Percentiles rank a stretch among this genome's conserved stretches.
These are phyloP conservation scores for Nautilus pompilius DNA, from an alignment of 1,140 invertebrate species.

Conservation along the genomic window DNA sequence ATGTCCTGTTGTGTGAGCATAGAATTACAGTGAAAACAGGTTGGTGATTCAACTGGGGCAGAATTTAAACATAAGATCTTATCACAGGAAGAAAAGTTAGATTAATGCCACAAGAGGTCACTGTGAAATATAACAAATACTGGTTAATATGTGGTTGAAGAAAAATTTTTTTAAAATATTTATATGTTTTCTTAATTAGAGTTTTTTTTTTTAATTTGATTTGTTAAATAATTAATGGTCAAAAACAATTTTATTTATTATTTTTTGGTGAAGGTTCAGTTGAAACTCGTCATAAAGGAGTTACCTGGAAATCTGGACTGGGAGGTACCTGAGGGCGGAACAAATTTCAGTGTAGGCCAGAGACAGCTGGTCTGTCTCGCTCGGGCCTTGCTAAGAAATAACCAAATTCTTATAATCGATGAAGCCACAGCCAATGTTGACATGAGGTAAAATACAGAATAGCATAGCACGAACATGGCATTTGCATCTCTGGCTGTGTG, in stretches of 20 bases:
- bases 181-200: not conserved
- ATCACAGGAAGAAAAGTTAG: too few species aligned
- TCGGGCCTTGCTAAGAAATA: conserved; percentile 51
- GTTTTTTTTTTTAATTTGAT: not conserved
- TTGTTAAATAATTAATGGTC: not conserved
- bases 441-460: conserved; percentile 43
- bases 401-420: conserved; percentile 66
- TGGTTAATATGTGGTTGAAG: not conserved
- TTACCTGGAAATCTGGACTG: conserved; percentile 41
- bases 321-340: conserved; percentile 48
- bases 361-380: conserved; percentile 57
- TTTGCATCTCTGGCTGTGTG: conserved; percentile 34
- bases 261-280: conserved; percentile 33
- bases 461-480: conserved; percentile 41
- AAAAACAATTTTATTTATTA: not conserved
- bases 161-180: not conserved
- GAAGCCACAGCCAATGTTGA: conserved; percentile 93
- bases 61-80: too few species aligned
- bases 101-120: too few species aligned
- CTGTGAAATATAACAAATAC: not conserved
- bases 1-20: too few species aligned
- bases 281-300: conserved; percentile 42
- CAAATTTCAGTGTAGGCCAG: conserved; percentile 55
- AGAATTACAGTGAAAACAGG: too few species aligned
- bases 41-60: too few species aligned